phyloP scores from a whole-genome alignment of 2,113 vertebrate genomes.

The Erpornis zantholeuca region DNA sequence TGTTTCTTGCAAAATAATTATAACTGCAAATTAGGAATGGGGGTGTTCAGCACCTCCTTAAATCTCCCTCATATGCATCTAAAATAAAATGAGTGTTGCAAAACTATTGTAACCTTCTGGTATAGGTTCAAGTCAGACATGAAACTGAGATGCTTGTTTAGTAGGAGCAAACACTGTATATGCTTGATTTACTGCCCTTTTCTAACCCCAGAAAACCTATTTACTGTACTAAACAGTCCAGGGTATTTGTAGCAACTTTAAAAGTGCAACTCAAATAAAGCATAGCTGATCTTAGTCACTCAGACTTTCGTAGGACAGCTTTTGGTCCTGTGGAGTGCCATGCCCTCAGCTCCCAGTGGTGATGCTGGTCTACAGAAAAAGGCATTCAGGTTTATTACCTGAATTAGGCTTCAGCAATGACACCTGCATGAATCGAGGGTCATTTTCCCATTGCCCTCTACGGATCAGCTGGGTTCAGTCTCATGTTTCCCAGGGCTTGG shows the following conservation, averaged over 20 bases:
- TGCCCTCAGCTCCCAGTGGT: background rate
- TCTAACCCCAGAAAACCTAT: constrained; percentile 26
- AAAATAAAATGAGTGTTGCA: constrained; percentile 30
- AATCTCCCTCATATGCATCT: constrained; percentile 32
- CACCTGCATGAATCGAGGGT: fast-evolving
- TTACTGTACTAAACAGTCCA: background rate
- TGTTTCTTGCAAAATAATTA: constrained; percentile 58
- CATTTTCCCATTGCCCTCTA: background rate
- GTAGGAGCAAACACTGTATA: background rate
- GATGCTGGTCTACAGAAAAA: background rate
- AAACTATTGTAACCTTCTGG: constrained; percentile 52
- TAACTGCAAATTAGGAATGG: constrained; percentile 59
- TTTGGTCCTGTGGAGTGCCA: background rate
- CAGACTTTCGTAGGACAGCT: background rate
- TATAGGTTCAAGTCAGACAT: constrained; percentile 38
- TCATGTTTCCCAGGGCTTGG: background rate
- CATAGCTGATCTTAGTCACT: background rate
- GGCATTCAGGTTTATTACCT: too few relatives aligned
- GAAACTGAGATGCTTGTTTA: background rate
- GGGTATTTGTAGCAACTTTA: background rate
- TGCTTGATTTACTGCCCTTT: constrained; percentile 21
- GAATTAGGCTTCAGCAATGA: too few relatives aligned
- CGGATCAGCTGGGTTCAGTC: background rate
- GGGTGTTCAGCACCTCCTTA: constrained; percentile 57
- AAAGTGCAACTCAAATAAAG: background rate